Percentiles rank a stretch among this genome's conserved stretches.
phyloP scores from a whole-genome alignment of 1,140 invertebrate genomes.

The Solenopsis fugax region DNA sequence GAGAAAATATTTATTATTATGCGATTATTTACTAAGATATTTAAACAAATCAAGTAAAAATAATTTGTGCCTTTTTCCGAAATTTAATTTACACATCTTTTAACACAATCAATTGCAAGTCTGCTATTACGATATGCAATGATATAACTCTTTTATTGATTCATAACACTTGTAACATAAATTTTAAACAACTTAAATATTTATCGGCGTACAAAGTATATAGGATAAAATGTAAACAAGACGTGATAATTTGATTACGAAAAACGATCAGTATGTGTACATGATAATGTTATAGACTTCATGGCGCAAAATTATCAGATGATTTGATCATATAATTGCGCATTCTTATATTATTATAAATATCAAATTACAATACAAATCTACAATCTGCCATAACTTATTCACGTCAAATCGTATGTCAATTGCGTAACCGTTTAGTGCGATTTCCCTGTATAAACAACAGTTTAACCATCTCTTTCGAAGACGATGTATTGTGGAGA shows the following conservation, averaged over 20 bases:
- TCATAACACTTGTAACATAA: conserved; percentile 5
- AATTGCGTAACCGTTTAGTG: neutral
- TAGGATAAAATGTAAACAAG: conserved; percentile 10
- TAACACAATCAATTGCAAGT: conserved; percentile 17
- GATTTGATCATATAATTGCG: neutral
- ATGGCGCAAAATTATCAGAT: neutral
- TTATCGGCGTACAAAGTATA: neutral
- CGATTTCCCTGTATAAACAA: conserved; percentile 6
- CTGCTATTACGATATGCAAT: conserved; percentile 6
- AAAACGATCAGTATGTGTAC: conserved; percentile 8
- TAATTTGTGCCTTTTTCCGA: neutral
- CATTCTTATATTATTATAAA: conserved; percentile 10
- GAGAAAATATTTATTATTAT: neutral
- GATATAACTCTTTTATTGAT: conserved; percentile 32
- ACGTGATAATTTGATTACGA: neutral
- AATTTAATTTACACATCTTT: conserved; percentile 20
- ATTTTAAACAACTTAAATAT: neutral
- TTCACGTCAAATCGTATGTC: conserved; percentile 2
- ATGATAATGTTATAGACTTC: neutral
- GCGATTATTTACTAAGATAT: neutral
- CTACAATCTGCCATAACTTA: conserved; percentile 48
- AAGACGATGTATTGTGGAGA: conserved; percentile 50
- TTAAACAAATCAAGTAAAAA: conserved; percentile 18
- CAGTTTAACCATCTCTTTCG: conserved; percentile 1
- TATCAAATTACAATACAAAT: conserved; percentile 47